Evolutionary conservation across 2,113 vertebrate species (phyloP).

Genomic region (Dolichallabes microphthalmus): DNA sequence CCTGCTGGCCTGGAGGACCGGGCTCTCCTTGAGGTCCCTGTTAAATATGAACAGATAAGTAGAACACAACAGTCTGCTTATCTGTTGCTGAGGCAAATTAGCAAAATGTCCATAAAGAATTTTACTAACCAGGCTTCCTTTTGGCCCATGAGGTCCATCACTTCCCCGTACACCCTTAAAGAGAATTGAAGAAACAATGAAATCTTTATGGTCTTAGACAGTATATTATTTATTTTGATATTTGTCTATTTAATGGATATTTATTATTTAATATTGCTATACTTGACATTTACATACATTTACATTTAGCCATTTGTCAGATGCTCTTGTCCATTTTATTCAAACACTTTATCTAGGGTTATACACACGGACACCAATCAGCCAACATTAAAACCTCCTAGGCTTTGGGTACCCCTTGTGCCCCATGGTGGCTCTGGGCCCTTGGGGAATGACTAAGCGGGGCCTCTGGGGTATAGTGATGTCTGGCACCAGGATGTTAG

Average conservation of each 20-base stretch:
- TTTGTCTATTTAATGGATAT: background rate
- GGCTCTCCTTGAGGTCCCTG: constrained; percentile 80
- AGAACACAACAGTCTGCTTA: background rate
- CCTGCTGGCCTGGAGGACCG: constrained; percentile 77
- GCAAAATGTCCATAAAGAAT: background rate
- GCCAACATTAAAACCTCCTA: no score
- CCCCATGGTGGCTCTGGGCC: no score
- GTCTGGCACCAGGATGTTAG: no score
- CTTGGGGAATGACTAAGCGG: no score
- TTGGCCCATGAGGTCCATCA: constrained; percentile 75
- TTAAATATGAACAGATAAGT: background rate
- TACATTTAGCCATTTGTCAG: no score
- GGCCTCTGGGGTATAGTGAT: no score
- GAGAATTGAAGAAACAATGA: background rate
- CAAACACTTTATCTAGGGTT: background rate
- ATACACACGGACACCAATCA: no score
- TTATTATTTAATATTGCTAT: background rate
- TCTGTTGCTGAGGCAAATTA: background rate
- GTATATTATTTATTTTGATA: no score
- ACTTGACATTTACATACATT: no score
- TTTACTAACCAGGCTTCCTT: constrained; percentile 77
- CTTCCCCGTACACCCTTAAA: constrained; percentile 76
- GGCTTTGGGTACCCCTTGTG: no score
- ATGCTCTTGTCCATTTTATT: no score
- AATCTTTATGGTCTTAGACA: background rate